Evolutionary conservation across 2,113 vertebrate genomes (phyloP), one percentile per base, ranked within the genome.

Genomic region (Macrotus californicus): DNA sequence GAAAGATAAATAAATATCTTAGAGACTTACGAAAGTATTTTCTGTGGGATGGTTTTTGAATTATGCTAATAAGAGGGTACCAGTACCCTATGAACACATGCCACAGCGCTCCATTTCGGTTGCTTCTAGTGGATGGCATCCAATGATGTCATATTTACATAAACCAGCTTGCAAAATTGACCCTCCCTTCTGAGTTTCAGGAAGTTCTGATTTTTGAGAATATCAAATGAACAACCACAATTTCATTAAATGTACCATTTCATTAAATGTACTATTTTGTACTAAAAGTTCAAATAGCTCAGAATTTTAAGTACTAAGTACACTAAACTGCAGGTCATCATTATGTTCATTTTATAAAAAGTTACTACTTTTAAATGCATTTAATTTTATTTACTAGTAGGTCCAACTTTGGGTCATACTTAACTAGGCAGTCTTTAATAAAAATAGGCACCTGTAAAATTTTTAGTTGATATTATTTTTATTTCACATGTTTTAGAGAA

Each of bases 381-480:
- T 70, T 86, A 79, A 89, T 80, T 96, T 43, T 96, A 8, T 83
- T 89, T 89, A 84, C 22, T 84, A 16, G 8, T n/a, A 70, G 5
- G 5, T 75, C 29, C 5, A 84, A 36, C 2, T 76, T 61, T 91
- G 8, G 46, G 12, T 7, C 31, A 90, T 43, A 11, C 14, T 72
- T 87, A 46, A 46, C 3, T 61, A 41, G 56, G 5, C 1, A 43
- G 21, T n/a, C 22, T 64, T 87, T 79, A 59, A 26, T 80, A 91
- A 91, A 70, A 2, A 31, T 31, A 43, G 7, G 69, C n/a, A 7
- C 7, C 5, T 81, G 85, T 67, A 0, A 12, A 81, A 73, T 31
- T 81, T 43, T 54, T 50, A 86, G 93, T 9, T 69, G 26, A 84
- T 59, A 77, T 9, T 5, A 77, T 67, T 77, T 66, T 5, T 79